Conservation (phyloP, 1,140 invertebrate genomes). For the Magallana ariakensis region DNA sequence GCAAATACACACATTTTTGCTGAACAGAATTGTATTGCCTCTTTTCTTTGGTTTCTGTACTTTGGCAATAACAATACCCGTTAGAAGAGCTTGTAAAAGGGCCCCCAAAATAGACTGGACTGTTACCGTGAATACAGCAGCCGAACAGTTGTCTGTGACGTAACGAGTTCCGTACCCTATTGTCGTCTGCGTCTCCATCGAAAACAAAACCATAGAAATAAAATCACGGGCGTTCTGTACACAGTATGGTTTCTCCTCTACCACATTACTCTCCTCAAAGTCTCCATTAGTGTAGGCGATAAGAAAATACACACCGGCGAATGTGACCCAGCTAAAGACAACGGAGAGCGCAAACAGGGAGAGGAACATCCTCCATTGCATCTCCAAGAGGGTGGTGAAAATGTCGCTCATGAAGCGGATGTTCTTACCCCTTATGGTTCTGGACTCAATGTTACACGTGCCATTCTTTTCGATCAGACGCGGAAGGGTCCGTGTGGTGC, state of each 20-base stretch:
- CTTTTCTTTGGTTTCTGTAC: slow-evolving; percentile 68
- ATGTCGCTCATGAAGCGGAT: slow-evolving; percentile 84
- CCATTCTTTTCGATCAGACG: slow-evolving; percentile 54
- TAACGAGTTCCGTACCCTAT: slow-evolving; percentile 83
- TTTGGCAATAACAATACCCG: slow-evolving; percentile 69
- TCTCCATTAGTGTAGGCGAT: slow-evolving; percentile 69
- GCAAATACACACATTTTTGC: slow-evolving; percentile 68
- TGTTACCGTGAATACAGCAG: slow-evolving; percentile 62
- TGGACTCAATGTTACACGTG: slow-evolving; percentile 53
- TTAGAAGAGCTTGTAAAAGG: slow-evolving; percentile 65
- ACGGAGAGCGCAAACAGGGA: slow-evolving; percentile 75
- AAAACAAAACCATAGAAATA: slow-evolving; percentile 75
- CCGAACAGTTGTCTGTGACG: slow-evolving; percentile 82
- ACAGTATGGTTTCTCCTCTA: slow-evolving; percentile 64
- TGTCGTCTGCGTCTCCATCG: slow-evolving; percentile 80
- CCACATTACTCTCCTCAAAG: slow-evolving; percentile 49
- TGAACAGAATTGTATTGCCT: slow-evolving; percentile 70
- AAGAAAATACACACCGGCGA: slow-evolving; percentile 76
- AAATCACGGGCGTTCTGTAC: slow-evolving; percentile 64
- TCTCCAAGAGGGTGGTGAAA: slow-evolving; percentile 86
- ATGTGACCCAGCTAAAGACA: slow-evolving; percentile 76
- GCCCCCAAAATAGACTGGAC: slow-evolving; percentile 70
- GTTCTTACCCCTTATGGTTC: slow-evolving; percentile 49
- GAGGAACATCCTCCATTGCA: slow-evolving; percentile 75
- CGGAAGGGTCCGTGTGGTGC: slow-evolving; percentile 20